Percentiles rank a stretch among this genome's conserved stretches.
phyloP scores from a whole-genome alignment of 2,797 vertebrate genomes.

The Enteromius argenteus region DNA sequence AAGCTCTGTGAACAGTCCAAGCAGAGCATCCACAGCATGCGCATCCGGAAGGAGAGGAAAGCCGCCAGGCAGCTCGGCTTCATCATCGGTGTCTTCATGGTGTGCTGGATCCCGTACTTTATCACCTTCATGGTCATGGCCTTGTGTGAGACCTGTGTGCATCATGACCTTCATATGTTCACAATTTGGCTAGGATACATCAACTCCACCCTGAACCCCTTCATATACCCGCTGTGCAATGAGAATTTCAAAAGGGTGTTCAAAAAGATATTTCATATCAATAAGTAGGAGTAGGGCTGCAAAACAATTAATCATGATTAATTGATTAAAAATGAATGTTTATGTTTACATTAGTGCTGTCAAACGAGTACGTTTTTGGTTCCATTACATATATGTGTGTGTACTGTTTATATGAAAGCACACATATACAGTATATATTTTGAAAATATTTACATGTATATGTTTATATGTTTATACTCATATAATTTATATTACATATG shows the following conservation, averaged over 20 bases:
- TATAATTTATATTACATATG: no score
- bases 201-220: slow-evolving; percentile 95
- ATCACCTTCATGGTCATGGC: slow-evolving; percentile 92
- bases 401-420: no score
- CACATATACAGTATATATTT: no score
- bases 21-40: slow-evolving; percentile 79
- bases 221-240: slow-evolving; percentile 96
- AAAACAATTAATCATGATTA: no score
- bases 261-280: slow-evolving; percentile 71
- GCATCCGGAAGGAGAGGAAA: slow-evolving; percentile 87
- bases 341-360: no score
- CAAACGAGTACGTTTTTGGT: no score
- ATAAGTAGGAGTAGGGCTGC: slow-evolving; percentile 3
- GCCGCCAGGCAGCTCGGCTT: slow-evolving; percentile 93
- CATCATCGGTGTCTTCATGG: slow-evolving; percentile 91
- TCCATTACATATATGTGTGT: no score
- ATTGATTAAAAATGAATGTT: no score
- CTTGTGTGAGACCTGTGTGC: slow-evolving; percentile 81
- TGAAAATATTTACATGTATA: no score
- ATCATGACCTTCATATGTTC: slow-evolving; percentile 86
- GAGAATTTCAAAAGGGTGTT: slow-evolving; percentile 95
- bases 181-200: slow-evolving; percentile 97
- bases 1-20: slow-evolving; percentile 82
- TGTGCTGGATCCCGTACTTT: slow-evolving; percentile 98
- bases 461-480: no score